Percentiles rank a stretch among this genome's conserved stretches.
These are phyloP conservation scores for Epinotia bilunana DNA, from an alignment of 2,888 invertebrate species.

Conservation along the genomic window DNA sequence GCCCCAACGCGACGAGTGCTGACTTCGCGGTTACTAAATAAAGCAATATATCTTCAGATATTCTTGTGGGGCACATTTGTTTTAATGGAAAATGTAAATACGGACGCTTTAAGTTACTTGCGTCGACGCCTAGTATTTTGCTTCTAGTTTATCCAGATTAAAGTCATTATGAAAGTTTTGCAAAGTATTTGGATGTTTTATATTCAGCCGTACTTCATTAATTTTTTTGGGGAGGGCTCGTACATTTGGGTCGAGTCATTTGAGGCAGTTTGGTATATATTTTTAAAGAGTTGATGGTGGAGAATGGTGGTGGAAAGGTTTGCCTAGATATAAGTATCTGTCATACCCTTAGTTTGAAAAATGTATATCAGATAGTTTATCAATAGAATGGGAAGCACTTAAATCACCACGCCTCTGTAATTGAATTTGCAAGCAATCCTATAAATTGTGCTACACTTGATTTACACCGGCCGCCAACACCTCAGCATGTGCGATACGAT, in stretches of 20 bases:
- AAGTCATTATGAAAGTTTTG: not conserved
- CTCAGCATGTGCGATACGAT: constrained; percentile 49
- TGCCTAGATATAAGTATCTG: not conserved
- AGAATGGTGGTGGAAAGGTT: not conserved
- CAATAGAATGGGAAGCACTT: constrained; percentile 45
- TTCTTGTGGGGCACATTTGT: constrained; percentile 36
- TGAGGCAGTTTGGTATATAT: no score
- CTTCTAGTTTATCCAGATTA: not conserved
- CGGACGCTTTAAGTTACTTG: constrained; percentile 5
- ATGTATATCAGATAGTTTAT: not conserved
- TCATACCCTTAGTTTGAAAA: not conserved
- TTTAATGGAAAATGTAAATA: constrained; percentile 37
- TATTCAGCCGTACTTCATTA: not conserved
- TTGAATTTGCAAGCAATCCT: constrained; percentile 59
- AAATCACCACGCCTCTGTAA: constrained; percentile 56
- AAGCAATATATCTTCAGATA: constrained; percentile 32
- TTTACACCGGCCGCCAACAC: constrained; percentile 56
- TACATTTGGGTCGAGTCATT: no score
- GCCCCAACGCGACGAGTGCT: constrained; percentile 46
- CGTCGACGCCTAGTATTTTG: not conserved
- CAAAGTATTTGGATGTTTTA: not conserved
- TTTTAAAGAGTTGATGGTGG: no score
- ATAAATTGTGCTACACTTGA: constrained; percentile 60
- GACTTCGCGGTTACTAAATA: constrained; percentile 47
- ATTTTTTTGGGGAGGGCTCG: no score